These are phyloP conservation scores for Platalea minor DNA, from an alignment of 2,797 vertebrate species.

Conservation along the genomic window DNA sequence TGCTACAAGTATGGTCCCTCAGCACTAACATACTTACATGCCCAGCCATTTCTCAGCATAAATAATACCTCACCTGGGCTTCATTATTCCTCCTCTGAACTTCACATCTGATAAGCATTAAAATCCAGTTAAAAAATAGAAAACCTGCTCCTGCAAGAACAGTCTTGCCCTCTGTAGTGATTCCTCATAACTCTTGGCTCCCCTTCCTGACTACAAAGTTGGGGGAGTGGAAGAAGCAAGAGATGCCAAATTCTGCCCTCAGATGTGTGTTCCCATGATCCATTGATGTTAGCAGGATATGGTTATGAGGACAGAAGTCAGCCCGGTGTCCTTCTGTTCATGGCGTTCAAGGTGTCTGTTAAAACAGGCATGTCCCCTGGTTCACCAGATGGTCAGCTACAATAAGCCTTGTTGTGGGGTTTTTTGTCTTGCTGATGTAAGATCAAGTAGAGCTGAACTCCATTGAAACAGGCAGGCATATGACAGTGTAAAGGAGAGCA, in stretches of 20 bases:
- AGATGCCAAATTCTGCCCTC: not conserved
- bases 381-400: not conserved
- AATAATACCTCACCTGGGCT: not conserved
- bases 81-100: not conserved
- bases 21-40: not conserved
- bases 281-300: not conserved
- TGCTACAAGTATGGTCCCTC: not conserved
- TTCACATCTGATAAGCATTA: not conserved
- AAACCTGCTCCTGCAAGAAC: not conserved
- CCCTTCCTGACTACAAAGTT: not conserved
- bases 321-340: not conserved
- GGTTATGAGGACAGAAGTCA: not conserved
- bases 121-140: not conserved
- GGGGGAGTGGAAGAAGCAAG: not conserved
- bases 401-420: not conserved
- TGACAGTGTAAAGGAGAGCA: not conserved
- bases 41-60: not conserved
- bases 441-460: not conserved
- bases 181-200: not conserved
- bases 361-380: not conserved
- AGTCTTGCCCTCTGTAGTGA: not conserved
- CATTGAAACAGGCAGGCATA: not conserved
- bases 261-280: no score
- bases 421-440: not conserved
- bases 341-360: fast-evolving